These are phyloP conservation scores for Proteles cristata DNA, from an alignment of 2,113 vertebrate genomes.

Conservation along the genomic window DNA sequence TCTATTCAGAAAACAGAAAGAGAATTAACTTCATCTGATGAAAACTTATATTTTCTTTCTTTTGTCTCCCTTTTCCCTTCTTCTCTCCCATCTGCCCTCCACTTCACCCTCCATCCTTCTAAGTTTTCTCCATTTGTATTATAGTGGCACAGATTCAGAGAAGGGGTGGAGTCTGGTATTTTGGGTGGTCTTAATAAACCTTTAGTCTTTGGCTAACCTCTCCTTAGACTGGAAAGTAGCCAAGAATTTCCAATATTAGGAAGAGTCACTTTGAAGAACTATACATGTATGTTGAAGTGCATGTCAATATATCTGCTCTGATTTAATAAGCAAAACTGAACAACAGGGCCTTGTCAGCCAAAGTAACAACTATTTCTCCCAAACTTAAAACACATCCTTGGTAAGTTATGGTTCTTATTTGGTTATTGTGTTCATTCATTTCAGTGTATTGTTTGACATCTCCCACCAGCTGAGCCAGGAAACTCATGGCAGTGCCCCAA, in stretches of 20 bases:
- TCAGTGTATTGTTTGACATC: conserved; percentile 70
- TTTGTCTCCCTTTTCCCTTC: neutral
- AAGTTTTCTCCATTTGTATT: conserved; percentile 38
- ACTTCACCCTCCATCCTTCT: neutral
- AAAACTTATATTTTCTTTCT: conserved; percentile 57
- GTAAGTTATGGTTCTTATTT: conserved; percentile 40
- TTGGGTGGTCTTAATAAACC: conserved; percentile 72
- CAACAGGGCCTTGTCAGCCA: conserved; percentile 7
- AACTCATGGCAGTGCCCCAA: conserved; percentile 46
- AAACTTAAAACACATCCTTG: conserved; percentile 64
- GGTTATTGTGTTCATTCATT: conserved; percentile 63
- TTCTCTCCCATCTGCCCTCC: neutral
- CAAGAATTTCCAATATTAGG: conserved; percentile 56
- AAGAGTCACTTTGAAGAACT: conserved; percentile 55
- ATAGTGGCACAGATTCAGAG: conserved; percentile 37
- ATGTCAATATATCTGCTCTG: neutral
- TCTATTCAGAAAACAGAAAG: conserved; percentile 17
- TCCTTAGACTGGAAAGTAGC: conserved; percentile 34
- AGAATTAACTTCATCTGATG: conserved; percentile 9
- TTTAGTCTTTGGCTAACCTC: conserved; percentile 78
- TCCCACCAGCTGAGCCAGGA: conserved; percentile 49
- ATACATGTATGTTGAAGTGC: neutral
- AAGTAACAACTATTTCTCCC: conserved; percentile 47
- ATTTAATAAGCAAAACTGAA: conserved; percentile 31
- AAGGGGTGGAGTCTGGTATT: conserved; percentile 6